Evolutionary conservation across 2,888 invertebrate species (phyloP).

Genomic region (Lacanobia wlatinum): DNA sequence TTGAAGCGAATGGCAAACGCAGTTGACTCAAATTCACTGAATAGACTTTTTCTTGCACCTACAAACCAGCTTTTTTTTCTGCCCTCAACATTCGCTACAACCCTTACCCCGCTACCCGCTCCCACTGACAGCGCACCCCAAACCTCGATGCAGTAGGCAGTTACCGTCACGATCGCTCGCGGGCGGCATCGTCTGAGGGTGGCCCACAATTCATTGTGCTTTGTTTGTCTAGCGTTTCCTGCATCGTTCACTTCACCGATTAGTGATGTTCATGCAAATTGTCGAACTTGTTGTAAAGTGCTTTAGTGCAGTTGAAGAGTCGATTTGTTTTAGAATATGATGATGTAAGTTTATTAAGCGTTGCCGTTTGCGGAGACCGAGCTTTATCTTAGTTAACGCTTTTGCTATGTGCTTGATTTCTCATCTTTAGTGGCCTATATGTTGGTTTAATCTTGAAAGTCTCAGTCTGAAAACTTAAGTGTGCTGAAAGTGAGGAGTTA

Average conservation of each 20-base stretch:
- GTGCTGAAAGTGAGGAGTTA: too few species aligned
- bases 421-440: not conserved
- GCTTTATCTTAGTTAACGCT: not conserved
- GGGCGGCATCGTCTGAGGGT: conserved; percentile 84
- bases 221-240: conserved; percentile 86
- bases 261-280: conserved; percentile 70
- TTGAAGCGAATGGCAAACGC: not conserved
- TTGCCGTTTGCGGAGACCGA: not conserved
- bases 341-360: not conserved
- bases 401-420: too few species aligned
- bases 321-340: conserved; percentile 33
- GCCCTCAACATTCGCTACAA: not conserved
- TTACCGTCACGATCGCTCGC: conserved; percentile 82
- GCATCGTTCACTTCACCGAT: conserved; percentile 73
- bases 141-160: conserved; percentile 79
- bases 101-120: conserved; percentile 44
- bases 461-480: too few species aligned
- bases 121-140: conserved; percentile 41
- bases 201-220: conserved; percentile 85
- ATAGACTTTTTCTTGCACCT: too few species aligned
- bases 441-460: too few species aligned
- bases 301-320: conserved; percentile 40
- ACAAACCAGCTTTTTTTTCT: not conserved
- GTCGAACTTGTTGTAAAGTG: conserved; percentile 33
- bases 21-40: not conserved